Percentiles rank a stretch among this genome's conserved stretches.
phyloP scores from a whole-genome alignment of 2,113 vertebrate species.

The Antigone vipio region DNA sequence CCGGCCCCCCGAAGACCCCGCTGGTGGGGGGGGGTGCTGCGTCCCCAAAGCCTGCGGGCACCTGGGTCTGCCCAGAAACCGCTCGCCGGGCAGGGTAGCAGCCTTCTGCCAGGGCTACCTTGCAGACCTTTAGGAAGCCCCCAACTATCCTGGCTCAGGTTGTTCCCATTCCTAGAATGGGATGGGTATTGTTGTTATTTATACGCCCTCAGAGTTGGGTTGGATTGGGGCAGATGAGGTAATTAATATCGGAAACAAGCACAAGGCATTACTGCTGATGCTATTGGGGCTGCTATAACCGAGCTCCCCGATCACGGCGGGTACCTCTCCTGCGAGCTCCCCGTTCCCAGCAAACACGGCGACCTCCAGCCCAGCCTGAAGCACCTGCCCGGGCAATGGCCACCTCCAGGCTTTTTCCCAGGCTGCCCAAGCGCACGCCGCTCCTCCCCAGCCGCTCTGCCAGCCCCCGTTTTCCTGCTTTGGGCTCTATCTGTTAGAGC shows the following conservation, averaged over 20 bases:
- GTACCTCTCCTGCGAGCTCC: background rate
- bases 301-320: accelerated
- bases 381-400: background rate
- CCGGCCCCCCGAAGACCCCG: background rate
- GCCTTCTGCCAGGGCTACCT: background rate
- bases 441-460: background rate
- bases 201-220: background rate
- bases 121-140: background rate
- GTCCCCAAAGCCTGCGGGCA: background rate
- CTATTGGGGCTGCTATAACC: accelerated
- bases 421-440: accelerated
- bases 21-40: background rate
- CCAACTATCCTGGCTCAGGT: background rate
- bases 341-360: background rate
- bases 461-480: background rate
- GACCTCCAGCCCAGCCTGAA: background rate
- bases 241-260: accelerated
- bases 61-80: background rate
- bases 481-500: background rate
- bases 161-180: background rate
- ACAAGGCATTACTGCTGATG: background rate
- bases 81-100: background rate
- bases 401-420: too few relatives aligned
- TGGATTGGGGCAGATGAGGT: background rate
- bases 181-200: background rate